A percentile compares a stretch with the other conserved stretches of the same genome.
Conservation (phyloP, 2,888 invertebrate genomes). For the Ennomos erosarius region DNA sequence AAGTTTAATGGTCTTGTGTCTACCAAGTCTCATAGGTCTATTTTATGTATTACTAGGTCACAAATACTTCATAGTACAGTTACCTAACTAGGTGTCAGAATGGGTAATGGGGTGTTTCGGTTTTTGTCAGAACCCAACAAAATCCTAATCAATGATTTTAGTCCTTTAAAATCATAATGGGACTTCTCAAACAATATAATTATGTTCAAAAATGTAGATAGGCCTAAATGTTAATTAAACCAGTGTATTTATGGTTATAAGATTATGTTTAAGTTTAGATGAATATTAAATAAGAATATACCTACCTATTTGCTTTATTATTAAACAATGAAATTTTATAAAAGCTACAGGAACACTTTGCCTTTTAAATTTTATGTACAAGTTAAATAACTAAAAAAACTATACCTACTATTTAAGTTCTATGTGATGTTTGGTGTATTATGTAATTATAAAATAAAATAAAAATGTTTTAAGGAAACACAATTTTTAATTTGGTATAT, state of each 20-base stretch:
- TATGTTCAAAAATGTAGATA: slow-evolving; percentile 8
- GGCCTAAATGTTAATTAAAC: slow-evolving; percentile 16
- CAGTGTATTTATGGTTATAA: background rate
- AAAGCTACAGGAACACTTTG: slow-evolving; percentile 14
- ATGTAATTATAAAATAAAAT: slow-evolving; percentile 31
- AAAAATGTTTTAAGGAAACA: slow-evolving; percentile 26
- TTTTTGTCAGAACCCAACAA: too few species aligned
- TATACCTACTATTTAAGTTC: slow-evolving; percentile 29
- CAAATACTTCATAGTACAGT: too few species aligned
- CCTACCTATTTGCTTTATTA: background rate
- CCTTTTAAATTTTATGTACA: slow-evolving; percentile 19
- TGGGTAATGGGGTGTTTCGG: too few species aligned
- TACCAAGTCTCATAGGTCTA: too few species aligned
- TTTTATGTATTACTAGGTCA: too few species aligned
- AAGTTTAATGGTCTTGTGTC: too few species aligned
- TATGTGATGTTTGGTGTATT: slow-evolving; percentile 40
- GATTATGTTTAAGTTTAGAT: background rate
- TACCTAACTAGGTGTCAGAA: too few species aligned
- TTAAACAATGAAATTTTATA: background rate
- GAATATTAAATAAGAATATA: background rate
- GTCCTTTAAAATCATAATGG: too few species aligned
- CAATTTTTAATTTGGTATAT: slow-evolving; percentile 17
- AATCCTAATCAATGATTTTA: too few species aligned
- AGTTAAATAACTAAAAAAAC: slow-evolving; percentile 22
- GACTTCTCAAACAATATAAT: too few species aligned